Conservation (phyloP, 2,888 invertebrate genomes). For the Neoscelio sp. region DNA sequence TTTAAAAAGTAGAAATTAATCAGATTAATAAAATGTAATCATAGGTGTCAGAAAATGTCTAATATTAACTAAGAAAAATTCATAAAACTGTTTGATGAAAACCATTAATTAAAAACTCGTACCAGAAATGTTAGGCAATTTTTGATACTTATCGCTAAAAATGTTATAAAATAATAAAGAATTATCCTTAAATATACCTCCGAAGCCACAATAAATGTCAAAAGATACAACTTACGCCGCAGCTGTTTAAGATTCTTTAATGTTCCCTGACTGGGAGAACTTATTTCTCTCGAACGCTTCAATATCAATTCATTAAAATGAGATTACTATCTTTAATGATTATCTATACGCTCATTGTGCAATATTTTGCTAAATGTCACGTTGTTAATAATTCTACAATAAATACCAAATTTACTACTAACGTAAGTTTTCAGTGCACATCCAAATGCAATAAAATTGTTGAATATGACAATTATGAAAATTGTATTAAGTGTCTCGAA, state of each 20-base stretch:
- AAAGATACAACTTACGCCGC: constrained; percentile 42
- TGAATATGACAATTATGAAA: constrained; percentile 38
- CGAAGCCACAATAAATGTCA: constrained; percentile 48
- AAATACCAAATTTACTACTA: constrained; percentile 40
- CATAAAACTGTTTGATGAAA: too few species aligned
- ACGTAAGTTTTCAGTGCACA: constrained; percentile 13
- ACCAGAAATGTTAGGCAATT: too few species aligned
- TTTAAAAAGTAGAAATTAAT: too few species aligned
- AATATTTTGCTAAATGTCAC: constrained; percentile 45
- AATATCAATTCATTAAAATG: constrained; percentile 60
- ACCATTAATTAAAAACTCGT: neutral
- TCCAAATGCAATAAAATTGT: constrained; percentile 30
- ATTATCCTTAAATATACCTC: neutral
- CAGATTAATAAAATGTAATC: too few species aligned
- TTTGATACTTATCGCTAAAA: too few species aligned
- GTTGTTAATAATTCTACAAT: constrained; percentile 43
- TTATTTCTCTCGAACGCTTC: constrained; percentile 37
- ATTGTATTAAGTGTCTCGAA: too few species aligned
- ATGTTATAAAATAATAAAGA: constrained; percentile 9
- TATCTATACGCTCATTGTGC: constrained; percentile 36
- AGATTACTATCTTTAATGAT: constrained; percentile 43
- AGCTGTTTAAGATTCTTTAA: constrained; percentile 41
- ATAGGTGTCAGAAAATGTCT: too few species aligned
- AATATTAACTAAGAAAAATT: too few species aligned
- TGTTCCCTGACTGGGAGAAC: constrained; percentile 40